These are phyloP conservation scores for Heterotis niloticus DNA, from an alignment of 2,113 vertebrate species.

Conservation along the genomic window DNA sequence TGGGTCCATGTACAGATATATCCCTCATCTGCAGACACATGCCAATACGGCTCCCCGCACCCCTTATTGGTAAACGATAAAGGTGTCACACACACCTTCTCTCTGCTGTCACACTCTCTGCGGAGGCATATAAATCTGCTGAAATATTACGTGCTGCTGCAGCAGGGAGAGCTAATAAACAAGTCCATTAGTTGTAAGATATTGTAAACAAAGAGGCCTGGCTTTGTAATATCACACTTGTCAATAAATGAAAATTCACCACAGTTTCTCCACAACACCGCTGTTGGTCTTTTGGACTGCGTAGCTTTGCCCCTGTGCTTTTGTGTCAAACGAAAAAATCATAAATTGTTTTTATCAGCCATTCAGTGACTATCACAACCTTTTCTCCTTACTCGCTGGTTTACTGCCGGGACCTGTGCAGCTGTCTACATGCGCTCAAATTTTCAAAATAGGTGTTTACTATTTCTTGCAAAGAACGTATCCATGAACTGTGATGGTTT, in stretches of 20 bases:
- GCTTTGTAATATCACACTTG: background rate
- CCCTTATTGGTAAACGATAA: background rate
- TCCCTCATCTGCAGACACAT: constrained; percentile 1
- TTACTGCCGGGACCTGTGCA: background rate
- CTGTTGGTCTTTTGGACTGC: background rate
- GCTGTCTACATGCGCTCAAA: background rate
- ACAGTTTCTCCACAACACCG: background rate
- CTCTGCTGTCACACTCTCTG: background rate
- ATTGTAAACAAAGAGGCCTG: background rate
- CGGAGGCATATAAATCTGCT: constrained; percentile 10
- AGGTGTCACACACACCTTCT: constrained; percentile 14
- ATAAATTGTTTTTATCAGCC: background rate
- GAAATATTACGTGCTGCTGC: background rate
- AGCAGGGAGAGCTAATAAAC: background rate
- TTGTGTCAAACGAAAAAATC: background rate
- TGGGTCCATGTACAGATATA: background rate
- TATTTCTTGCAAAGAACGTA: background rate
- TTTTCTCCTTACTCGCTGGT: background rate
- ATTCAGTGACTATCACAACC: background rate
- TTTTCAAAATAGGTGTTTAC: background rate
- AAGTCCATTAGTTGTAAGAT: background rate
- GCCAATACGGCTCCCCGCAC: background rate
- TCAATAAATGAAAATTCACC: background rate
- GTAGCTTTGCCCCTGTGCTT: background rate
- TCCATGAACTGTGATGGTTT: background rate